Base-by-base conservation (phyloP, 2,888 invertebrate species). In the Malacosoma neustria region DNA sequence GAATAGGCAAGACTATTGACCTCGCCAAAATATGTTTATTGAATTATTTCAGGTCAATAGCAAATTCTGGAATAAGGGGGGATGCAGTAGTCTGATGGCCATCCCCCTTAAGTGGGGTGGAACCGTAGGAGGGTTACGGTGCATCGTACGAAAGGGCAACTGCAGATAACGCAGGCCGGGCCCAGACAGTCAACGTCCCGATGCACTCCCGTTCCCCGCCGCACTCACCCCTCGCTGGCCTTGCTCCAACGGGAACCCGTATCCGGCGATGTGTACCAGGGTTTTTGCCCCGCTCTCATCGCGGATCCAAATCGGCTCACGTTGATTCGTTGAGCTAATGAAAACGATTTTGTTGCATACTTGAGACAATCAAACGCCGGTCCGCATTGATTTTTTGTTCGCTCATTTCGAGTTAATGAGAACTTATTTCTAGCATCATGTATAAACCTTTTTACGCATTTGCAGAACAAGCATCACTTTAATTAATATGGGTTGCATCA, bases 181-280 rank as follows among this genome's bases (percentile, higher is more conserved):
- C 71, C 79, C 82, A 84, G 84, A 85, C 84, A 84, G 84, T 84
- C 84, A 84, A 84, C 72, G 82, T 79, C 81, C 82, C 80, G 74
- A 74, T 80, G 79, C 79, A 75, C 68, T 72, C 72, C 69, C 67
- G 61, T 50, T 54, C 54, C 58, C 49, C 41, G 48, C 50, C 48
- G n/a, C n/a, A n/a, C n/a, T n/a, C n/a, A 54, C 47, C 50, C 52
- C 48, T 42, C 44, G 42, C 45, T 54, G 42, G 41, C 45, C 42
- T 44, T 51, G 49, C 52, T 68, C 62, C 69, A 61, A 60, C 64
- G 64, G 74, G 72, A 72, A 70, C 76, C 73, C 76, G 79, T 74
- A 79, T 77, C 74, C 73, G 72, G 65, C 68, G 61, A 49, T 47
- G 50, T 61, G 59, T 61, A 67, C 61, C 67, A 61, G 59, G 57